Percentiles rank a stretch among this genome's conserved stretches.
phyloP scores from a whole-genome alignment of 1,140 invertebrate species.

The Platorchestia sp. region DNA sequence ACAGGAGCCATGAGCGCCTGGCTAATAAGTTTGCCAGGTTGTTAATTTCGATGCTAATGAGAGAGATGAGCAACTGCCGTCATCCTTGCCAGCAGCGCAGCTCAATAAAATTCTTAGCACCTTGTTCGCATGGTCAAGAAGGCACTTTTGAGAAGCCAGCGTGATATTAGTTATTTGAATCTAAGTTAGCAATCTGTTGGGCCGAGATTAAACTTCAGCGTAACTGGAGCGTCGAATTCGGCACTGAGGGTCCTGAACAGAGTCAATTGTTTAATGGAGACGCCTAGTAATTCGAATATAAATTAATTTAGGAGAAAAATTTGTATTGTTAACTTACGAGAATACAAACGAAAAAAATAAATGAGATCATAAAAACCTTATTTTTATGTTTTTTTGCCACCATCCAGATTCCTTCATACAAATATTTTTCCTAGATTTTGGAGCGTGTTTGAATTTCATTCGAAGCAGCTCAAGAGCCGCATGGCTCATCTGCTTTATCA shows the following conservation, averaged over 20 bases:
- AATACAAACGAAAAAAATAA: background rate
- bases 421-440: background rate
- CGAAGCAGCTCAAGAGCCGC: background rate
- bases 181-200: background rate
- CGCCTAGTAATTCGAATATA: background rate
- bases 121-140: background rate
- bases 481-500: background rate
- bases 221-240: background rate
- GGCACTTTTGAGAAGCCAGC: background rate
- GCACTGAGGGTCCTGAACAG: background rate
- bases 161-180: background rate
- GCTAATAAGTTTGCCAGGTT: constrained; percentile 15
- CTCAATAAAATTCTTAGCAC: background rate
- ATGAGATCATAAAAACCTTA: too few relatives aligned
- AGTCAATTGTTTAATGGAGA: background rate
- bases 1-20: background rate
- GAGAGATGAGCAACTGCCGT: constrained; percentile 23
- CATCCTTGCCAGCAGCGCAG: background rate
- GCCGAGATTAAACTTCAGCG: background rate
- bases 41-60: constrained; percentile 50
- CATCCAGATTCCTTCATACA: background rate
- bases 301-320: background rate
- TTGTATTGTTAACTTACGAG: background rate
- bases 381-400: too few relatives aligned
- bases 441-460: background rate